Conservation (phyloP, 2,888 invertebrate genomes). For the Heliconius ethilla region DNA sequence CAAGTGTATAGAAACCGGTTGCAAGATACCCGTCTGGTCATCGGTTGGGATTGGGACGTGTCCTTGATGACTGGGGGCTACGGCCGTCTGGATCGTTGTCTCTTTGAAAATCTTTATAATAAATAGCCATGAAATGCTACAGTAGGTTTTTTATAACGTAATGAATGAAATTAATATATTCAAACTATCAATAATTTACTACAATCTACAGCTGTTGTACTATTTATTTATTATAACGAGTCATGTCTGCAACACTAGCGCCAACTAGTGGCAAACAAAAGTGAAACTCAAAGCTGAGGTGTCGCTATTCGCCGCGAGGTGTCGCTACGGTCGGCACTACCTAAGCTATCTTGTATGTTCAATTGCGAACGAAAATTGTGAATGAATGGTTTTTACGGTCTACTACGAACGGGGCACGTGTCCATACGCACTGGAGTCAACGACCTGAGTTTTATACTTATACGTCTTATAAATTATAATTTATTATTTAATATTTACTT, state of each 20-base stretch:
- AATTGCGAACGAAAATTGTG: constrained; percentile 55
- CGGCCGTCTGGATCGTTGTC: constrained; percentile 65
- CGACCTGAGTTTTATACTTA: constrained; percentile 64
- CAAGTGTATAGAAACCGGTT: constrained; percentile 74
- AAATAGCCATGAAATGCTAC: neutral
- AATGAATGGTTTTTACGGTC: constrained; percentile 75
- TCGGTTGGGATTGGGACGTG: constrained; percentile 53
- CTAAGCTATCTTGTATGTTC: constrained; percentile 57
- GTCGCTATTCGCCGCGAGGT: constrained; percentile 72
- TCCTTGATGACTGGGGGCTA: constrained; percentile 59
- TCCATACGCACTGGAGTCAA: constrained; percentile 70
- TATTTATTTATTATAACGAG: neutral
- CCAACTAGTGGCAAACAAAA: constrained; percentile 57
- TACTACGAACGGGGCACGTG: constrained; percentile 61
- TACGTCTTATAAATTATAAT: constrained; percentile 49
- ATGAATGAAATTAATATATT: neutral
- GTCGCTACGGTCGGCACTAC: constrained; percentile 56
- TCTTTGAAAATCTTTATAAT: constrained; percentile 40
- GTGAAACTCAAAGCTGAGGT: constrained; percentile 54
- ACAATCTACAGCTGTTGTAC: neutral
- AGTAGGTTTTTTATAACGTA: neutral
- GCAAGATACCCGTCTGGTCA: constrained; percentile 49
- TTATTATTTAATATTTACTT: constrained; percentile 28
- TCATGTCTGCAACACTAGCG: constrained; percentile 47
- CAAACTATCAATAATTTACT: neutral